Evolutionary conservation across 37 sponge, comb jelly and placozoan species (phyloP).

Genomic region (Aplysina aerophoba): DNA sequence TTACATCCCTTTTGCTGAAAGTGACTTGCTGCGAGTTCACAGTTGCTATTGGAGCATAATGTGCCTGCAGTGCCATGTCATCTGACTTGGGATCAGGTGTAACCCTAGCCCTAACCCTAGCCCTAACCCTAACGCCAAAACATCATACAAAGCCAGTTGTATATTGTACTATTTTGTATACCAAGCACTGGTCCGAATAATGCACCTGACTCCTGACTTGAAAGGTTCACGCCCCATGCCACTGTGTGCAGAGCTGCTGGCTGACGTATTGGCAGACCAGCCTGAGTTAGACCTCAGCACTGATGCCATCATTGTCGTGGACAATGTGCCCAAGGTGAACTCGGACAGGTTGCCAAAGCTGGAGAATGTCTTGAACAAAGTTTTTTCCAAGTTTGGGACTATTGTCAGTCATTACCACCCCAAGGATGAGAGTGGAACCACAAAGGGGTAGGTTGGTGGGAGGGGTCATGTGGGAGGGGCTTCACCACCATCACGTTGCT

Average conservation of each 20-base stretch:
- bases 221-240: too few species aligned
- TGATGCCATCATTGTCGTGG: constrained; percentile 84
- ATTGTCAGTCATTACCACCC: constrained; percentile 86
- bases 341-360: constrained; percentile 86
- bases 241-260: constrained; percentile 68
- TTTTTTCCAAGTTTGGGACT: constrained; percentile 87
- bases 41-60: too few species aligned
- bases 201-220: too few species aligned
- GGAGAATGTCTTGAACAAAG: constrained; percentile 80
- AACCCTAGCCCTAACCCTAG: too few species aligned
- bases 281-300: constrained; percentile 67
- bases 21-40: too few species aligned
- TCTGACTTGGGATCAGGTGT: too few species aligned
- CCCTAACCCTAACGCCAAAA: neutral
- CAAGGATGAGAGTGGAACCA: constrained; percentile 68
- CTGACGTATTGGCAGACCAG: constrained; percentile 46
- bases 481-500: neutral
- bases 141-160: neutral
- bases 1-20: too few species aligned
- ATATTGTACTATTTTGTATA: neutral
- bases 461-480: constrained; percentile 17
- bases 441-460: constrained; percentile 85
- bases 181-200: too few species aligned
- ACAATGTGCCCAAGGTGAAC: constrained; percentile 87
- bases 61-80: too few species aligned